Evolutionary conservation across 2,113 vertebrate genomes (phyloP).

Genomic region (Mastomys coucha): DNA sequence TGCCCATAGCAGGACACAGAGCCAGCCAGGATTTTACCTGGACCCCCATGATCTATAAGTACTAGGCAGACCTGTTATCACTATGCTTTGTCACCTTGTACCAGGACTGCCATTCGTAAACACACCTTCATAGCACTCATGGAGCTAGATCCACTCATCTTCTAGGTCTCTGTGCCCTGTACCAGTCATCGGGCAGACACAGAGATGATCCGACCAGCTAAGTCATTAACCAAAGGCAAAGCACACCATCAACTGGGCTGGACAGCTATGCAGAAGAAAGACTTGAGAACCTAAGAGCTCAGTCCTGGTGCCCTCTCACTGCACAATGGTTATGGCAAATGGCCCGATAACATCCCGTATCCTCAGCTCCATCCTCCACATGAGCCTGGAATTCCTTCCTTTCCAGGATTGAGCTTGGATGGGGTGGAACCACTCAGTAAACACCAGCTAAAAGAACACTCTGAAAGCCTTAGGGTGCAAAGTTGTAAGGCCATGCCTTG

Average conservation of each 20-base stretch:
- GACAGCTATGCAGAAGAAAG: not conserved
- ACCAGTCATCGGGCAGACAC: not conserved
- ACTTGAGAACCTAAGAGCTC: not conserved
- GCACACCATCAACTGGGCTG: not conserved
- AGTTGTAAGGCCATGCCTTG: not conserved
- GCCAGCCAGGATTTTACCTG: not conserved
- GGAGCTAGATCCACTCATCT: not conserved
- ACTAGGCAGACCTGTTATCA: not conserved
- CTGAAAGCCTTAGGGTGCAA: not conserved
- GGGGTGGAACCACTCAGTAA: not conserved
- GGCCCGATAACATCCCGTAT: rapidly evolving
- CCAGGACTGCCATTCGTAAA: not conserved
- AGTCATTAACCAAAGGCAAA: not conserved
- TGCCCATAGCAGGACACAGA: not conserved
- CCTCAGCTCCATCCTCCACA: not conserved
- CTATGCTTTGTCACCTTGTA: not conserved
- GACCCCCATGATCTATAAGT: conserved; percentile 39
- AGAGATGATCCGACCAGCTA: not conserved
- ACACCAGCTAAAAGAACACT: not conserved
- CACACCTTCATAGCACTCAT: not conserved
- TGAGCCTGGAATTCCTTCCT: not conserved
- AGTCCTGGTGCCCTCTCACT: not conserved
- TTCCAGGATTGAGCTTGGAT: rapidly evolving
- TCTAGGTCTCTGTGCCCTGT: not conserved
- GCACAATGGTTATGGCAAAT: not conserved